phyloP scores from a whole-genome alignment of 2,888 invertebrate species.

The Tenthredo livida region DNA sequence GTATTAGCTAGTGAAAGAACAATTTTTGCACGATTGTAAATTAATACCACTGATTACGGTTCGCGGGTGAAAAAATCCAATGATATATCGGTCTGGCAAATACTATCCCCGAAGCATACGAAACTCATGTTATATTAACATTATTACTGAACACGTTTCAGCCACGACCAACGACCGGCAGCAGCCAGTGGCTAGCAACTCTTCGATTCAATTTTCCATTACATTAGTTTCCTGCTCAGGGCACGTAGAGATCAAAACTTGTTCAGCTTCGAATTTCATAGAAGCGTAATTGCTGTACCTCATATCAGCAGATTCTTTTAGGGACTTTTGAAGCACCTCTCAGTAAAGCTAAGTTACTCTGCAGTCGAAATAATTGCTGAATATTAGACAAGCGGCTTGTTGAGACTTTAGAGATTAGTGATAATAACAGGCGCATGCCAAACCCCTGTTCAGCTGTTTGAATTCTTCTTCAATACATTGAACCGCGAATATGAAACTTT shows the following conservation, averaged over 20 bases:
- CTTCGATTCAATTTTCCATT: conserved; percentile 45
- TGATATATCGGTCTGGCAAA: conserved; percentile 46
- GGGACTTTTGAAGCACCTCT: neutral
- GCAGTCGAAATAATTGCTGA: neutral
- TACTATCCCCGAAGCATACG: conserved; percentile 36
- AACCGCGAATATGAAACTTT: neutral
- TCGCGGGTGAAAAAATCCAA: conserved; percentile 29
- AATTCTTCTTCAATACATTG: neutral
- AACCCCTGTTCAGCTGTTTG: neutral
- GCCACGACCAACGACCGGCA: conserved; percentile 6
- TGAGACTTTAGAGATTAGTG: neutral
- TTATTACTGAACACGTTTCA: conserved; percentile 43
- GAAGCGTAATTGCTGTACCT: neutral
- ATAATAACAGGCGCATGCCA: neutral
- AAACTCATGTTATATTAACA: conserved; percentile 47
- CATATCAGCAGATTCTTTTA: neutral
- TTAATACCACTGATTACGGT: conserved; percentile 51
- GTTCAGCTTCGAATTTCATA: conserved; percentile 1
- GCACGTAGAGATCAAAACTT: neutral
- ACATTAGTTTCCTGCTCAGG: conserved; percentile 28
- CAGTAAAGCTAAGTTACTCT: neutral
- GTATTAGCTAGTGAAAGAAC: conserved; percentile 39
- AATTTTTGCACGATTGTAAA: conserved; percentile 50
- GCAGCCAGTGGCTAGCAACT: conserved; percentile 41
- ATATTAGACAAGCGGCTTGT: neutral